Evolutionary conservation across 2,888 invertebrate species (phyloP).

Genomic region (Falcaria lacertinaria): DNA sequence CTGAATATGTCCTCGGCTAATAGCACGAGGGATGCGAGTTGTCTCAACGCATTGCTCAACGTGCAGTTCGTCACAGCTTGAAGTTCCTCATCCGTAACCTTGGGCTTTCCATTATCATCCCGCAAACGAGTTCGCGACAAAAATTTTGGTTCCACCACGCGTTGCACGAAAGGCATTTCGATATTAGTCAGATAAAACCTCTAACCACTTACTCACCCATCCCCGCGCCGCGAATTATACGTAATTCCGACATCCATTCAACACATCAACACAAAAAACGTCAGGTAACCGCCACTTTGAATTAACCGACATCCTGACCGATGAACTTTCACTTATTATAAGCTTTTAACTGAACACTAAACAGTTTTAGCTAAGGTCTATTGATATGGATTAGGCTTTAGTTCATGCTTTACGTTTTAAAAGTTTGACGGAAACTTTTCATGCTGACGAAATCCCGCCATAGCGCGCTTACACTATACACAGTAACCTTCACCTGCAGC

Average conservation of each 20-base stretch:
- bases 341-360: conserved; percentile 26
- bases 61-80: conserved; percentile 93
- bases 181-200: conserved; percentile 44
- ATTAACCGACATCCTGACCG: conserved; percentile 77
- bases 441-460: conserved; percentile 70
- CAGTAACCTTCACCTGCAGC: conserved; percentile 31
- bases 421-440: conserved; percentile 68
- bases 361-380: conserved; percentile 34
- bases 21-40: conserved; percentile 90
- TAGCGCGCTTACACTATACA: conserved; percentile 30
- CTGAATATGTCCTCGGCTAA: conserved; percentile 92
- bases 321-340: conserved; percentile 60
- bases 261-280: conserved; percentile 77
- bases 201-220: conserved; percentile 70
- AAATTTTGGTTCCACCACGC: conserved; percentile 89
- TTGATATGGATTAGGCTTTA: conserved; percentile 31
- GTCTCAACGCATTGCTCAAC: conserved; percentile 89
- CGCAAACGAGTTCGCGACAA: conserved; percentile 84
- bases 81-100: conserved; percentile 86
- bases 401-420: conserved; percentile 41
- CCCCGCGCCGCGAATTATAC: conserved; percentile 65
- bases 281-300: conserved; percentile 80
- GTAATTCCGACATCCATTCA: conserved; percentile 73
- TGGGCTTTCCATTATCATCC: conserved; percentile 79
- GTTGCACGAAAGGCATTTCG: conserved; percentile 93